A percentile compares a stretch with the other conserved stretches of the same genome.
These are phyloP conservation scores for Neoascia interrupta DNA, from an alignment of 2,888 invertebrate species.

Conservation along the genomic window DNA sequence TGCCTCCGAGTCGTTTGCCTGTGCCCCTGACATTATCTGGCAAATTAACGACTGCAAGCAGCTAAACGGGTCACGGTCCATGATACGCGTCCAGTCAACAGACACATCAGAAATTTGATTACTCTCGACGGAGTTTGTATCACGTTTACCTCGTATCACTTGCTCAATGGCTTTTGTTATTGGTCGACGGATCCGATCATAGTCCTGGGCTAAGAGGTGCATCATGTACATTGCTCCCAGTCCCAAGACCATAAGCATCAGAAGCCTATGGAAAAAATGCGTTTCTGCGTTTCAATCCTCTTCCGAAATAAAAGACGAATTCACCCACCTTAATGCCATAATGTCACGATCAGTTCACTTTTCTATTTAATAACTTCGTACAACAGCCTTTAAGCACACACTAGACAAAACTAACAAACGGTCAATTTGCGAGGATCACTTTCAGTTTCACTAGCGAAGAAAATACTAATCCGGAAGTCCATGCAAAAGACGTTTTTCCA, in stretches of 20 bases:
- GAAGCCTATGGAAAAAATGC: constrained; percentile 50
- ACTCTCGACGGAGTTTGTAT: constrained; percentile 27
- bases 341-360: neutral
- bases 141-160: constrained; percentile 74
- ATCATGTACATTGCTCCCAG: constrained; percentile 80
- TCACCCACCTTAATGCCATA: constrained; percentile 55
- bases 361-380: neutral
- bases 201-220: constrained; percentile 80
- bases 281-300: neutral
- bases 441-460: constrained; percentile 37
- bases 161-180: constrained; percentile 73
- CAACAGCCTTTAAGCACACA: constrained; percentile 37
- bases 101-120: constrained; percentile 55
- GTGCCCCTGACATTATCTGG: constrained; percentile 78
- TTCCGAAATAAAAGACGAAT: no score
- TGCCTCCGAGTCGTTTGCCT: constrained; percentile 74
- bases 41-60: constrained; percentile 78
- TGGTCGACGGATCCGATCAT: constrained; percentile 79
- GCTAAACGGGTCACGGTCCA: constrained; percentile 77
- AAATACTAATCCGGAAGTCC: constrained; percentile 46
- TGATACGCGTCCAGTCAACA: constrained; percentile 77
- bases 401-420: constrained; percentile 28
- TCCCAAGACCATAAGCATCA: constrained; percentile 79
- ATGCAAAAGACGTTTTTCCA: constrained; percentile 38
- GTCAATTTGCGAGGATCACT: constrained; percentile 36